These are phyloP conservation scores for Drosophila meridionalis DNA, from an alignment of 2,888 invertebrate genomes.

Conservation along the genomic window DNA sequence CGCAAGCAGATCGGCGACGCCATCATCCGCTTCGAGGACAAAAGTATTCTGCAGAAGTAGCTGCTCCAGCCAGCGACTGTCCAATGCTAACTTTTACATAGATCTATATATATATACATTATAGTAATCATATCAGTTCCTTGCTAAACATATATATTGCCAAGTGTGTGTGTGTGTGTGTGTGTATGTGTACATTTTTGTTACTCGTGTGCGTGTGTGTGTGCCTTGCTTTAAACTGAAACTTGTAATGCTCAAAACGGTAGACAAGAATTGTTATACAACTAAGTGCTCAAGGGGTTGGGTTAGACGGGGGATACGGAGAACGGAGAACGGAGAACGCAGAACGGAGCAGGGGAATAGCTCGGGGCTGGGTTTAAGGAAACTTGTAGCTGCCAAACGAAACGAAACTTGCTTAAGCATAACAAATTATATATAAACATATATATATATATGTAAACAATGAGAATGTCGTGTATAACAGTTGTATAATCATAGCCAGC, in stretches of 20 bases:
- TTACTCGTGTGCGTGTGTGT: conserved; percentile 12
- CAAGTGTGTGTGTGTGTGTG: conserved; percentile 11
- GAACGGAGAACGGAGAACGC: too few relatives aligned
- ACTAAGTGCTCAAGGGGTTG: conserved; percentile 22
- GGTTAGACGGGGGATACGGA: neutral
- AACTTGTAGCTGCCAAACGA: conserved; percentile 55
- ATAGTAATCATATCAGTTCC: conserved; percentile 59
- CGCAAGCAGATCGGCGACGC: conserved; percentile 85
- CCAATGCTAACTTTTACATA: conserved; percentile 37
- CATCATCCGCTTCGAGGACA: conserved; percentile 84
- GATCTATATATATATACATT: conserved; percentile 30
- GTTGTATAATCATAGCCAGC: conserved; percentile 36
- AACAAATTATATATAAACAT: conserved; percentile 7
- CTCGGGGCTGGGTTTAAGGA: neutral
- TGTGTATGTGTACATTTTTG: conserved; percentile 20
- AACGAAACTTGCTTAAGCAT: conserved; percentile 37
- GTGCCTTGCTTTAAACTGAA: conserved; percentile 72
- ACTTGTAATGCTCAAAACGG: conserved; percentile 75
- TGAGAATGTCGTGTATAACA: conserved; percentile 23
- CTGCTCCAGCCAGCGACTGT: neutral
- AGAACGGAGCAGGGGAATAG: neutral
- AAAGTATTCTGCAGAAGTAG: conserved; percentile 82
- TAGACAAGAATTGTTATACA: conserved; percentile 56
- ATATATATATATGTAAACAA: neutral
- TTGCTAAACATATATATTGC: conserved; percentile 41